Evolutionary conservation across 2,888 invertebrate species (phyloP), one percentile per base, ranked within the genome.

Genomic region (Cryptocheilus praepositus): DNA sequence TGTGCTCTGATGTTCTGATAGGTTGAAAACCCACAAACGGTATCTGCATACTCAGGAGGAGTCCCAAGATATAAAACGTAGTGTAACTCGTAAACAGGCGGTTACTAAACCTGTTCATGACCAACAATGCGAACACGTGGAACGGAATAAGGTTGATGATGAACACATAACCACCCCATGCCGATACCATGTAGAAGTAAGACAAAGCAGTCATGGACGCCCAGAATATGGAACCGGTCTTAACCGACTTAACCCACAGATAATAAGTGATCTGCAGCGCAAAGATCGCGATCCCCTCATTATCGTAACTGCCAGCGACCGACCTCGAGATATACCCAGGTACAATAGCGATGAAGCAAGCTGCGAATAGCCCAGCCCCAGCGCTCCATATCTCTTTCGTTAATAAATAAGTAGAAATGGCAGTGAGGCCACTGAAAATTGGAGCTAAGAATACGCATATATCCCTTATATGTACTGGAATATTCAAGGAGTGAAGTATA

Each of bases 111-210:
- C 98, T 92, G 49, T 98, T 99, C 97, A 99, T 98, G 54, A 98
- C 90, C 53, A 99, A 91, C 49, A 99, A 90, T 1, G 95, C 94
- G 90, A 99, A 98, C 3, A 98, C 98, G 87, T 99, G 99, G 13
- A 99, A 92, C 0, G 99, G 99, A 78, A 99, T 99, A 85, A 99
- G 90, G 90, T 99, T 99, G 87, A 99, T 99, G 83, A 99, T 99
- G 89, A 99, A 99, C 49, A 99, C 99, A 87, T 99, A 99, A 74
- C 99, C 99, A 80, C 99, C 99, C 99, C 99, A 99, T 77, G 99
- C 99, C 71, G 98, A 99, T 1, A 99, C 99, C 99, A 99, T 99
- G 90, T 99, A 99, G 90, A 99, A 99, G 90, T 99, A 99, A 0
- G 98, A 97, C 3, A 99, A 88, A 7, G 99, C 96, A 63, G 98